Evolutionary conservation across 2,888 invertebrate genomes (phyloP), one percentile per base, ranked within the genome.

Genomic region (Mystacides longicornis): DNA sequence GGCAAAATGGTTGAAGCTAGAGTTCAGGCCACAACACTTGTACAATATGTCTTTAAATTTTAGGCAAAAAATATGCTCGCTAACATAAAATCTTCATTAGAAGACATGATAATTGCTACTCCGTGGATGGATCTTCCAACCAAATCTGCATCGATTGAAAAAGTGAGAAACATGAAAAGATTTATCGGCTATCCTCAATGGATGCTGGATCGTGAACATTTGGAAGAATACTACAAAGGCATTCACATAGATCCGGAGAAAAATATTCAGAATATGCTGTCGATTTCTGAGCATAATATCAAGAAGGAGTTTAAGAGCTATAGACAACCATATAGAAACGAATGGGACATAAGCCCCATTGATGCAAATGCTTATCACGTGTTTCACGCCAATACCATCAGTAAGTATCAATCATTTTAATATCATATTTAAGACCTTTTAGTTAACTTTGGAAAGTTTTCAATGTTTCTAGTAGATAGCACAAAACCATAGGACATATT

Each of bases 361-460:
- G 85, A 85, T 68, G 89, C 90, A 0, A 90, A 90, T 64, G 90
- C 90, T 0, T 87, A 84, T 66, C 88, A 90, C 65, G 87, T 86
- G 0, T 88, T 87, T 65, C 83, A 85, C 65, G 83, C 85, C 54
- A 90, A 90, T 70, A 84, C 88, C 50, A 89, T 90, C 71, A 89
- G 89, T 90, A 75, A 78, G 82, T 79, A 19, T 52, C n/a, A n/a
- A n/a, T n/a, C n/a, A n/a, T n/a, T n/a, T n/a, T n/a, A n/a, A n/a
- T n/a, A n/a, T n/a, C n/a, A n/a, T n/a, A n/a, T n/a, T n/a, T n/a
- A n/a, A n/a, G n/a, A n/a, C n/a, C n/a, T n/a, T n/a, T n/a, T n/a
- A n/a, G n/a, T n/a, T n/a, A n/a, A n/a, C n/a, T n/a, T n/a, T n/a
- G n/a, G n/a, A n/a, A n/a, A n/a, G n/a, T n/a, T n/a, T n/a, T n/a